Evolutionary conservation across 2,797 vertebrate genomes (phyloP), one percentile per base, ranked within the genome.

Genomic region (Enteromius paludinosus): DNA sequence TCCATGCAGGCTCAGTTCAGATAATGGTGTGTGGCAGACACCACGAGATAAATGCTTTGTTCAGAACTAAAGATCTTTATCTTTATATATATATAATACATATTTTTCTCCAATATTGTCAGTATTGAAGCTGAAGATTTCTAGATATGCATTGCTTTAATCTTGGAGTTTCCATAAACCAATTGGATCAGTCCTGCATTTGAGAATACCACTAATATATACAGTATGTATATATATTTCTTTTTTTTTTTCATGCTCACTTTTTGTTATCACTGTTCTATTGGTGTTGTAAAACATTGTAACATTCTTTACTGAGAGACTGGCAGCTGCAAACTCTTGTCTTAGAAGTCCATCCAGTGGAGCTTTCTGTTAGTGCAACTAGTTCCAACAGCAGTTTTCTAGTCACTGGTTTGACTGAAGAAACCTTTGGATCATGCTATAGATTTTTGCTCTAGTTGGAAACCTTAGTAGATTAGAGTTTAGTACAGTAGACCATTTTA

Each of bases 311-410:
- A 12, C 0, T 70, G 49, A 38, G 49, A 30, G 38, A 18, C 15
- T 23, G 4, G 15, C 15, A 43, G 23, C 47, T 41, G 3, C 4
- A 35, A 23, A 47, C 14, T 81, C 79, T 76, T 84, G 75, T 62
- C 78, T 84, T 89, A 66, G 83, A 86, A 90, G 89, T 90, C 93
- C 92, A 91, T 86, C 91, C 47, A 83, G 92, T 92, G 93, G 92
- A 79, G 1, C 14, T 38, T 1, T 30, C 18, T 18, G 59, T 87
- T 87, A 93, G 86, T 92, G 87, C 91, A 89, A 9, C 54, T 23
- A 64, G 11, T 35, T 66, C 33, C 0, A 47, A 61, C 14, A 64
- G 23, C 17, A 72, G 69, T 5, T 11, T 30, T 45, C 18, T 17
- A 35, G 68, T n/a, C 25, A 35, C 14, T 30, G 8, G 30, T 64